These are phyloP conservation scores for Microcebus tavaratra DNA, from an alignment of 2,113 vertebrate genomes.

Conservation along the genomic window DNA sequence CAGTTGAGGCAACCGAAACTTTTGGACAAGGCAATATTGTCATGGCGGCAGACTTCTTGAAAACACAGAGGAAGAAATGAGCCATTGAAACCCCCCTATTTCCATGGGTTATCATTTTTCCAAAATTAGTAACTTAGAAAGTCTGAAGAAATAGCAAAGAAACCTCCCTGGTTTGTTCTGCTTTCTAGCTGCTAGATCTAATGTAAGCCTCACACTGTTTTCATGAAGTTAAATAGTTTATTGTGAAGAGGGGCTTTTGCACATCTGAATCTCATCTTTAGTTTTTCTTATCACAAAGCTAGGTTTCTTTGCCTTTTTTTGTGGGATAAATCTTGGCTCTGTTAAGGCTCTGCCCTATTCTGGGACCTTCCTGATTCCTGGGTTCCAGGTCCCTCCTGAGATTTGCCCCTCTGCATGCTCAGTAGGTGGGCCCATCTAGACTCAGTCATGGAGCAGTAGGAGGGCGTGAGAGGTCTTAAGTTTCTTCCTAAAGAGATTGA, in stretches of 20 bases:
- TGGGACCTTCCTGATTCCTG: not conserved
- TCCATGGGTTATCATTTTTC: not conserved
- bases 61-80: not conserved
- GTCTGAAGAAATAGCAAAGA: not conserved
- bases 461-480: not conserved
- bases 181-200: not conserved
- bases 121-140: slow-evolving; percentile 19
- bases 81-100: not conserved
- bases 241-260: not conserved
- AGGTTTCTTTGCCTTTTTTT: slow-evolving; percentile 23
- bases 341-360: not conserved
- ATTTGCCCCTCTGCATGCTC: not conserved
- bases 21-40: slow-evolving; percentile 1
- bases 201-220: not conserved
- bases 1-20: not conserved
- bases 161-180: not conserved
- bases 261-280: slow-evolving; percentile 23
- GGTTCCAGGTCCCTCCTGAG: not conserved
- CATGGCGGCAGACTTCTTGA: not conserved
- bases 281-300: not conserved
- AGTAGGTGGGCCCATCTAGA: not conserved
- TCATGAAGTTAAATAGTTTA: not conserved
- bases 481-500: not conserved
- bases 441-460: not conserved
- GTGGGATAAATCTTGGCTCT: not conserved